These are phyloP conservation scores for Asteroscopus sphinx DNA, from an alignment of 2,888 invertebrate species.

Conservation along the genomic window DNA sequence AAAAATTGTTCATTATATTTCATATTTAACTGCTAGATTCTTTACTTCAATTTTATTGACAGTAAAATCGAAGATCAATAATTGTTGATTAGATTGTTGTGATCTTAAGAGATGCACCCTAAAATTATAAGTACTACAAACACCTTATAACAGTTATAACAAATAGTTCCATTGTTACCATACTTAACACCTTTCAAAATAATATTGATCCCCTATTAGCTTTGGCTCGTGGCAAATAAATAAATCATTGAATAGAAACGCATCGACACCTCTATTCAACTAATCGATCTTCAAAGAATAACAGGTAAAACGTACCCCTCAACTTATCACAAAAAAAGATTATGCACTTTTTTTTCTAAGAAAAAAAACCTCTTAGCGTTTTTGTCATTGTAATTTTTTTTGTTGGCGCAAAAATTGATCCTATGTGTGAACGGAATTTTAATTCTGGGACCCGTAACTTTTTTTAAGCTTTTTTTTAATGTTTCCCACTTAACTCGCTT, in stretches of 20 bases:
- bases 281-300: conserved; percentile 56
- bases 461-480: conserved; percentile 57
- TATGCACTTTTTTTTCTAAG: conserved; percentile 47
- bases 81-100: no score
- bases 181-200: conserved; percentile 1
- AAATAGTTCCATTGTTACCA: conserved; percentile 14
- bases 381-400: conserved; percentile 63
- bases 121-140: background rate
- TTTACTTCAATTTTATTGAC: no score
- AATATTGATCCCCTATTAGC: conserved; percentile 49
- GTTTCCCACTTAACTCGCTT: conserved; percentile 71
- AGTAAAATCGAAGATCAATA: no score
- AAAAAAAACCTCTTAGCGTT: conserved; percentile 56
- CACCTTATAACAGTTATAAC: background rate
- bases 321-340: conserved; percentile 46
- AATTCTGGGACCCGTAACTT: conserved; percentile 57
- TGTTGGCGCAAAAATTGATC: conserved; percentile 57
- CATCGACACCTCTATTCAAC: conserved; percentile 63
- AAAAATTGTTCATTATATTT: no score
- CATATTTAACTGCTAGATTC: no score
- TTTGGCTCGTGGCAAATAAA: conserved; percentile 60
- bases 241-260: conserved; percentile 45
- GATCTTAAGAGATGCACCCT: no score
- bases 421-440: conserved; percentile 71
- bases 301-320: conserved; percentile 52